Conservation (phyloP, 1,140 invertebrate species). For the Euwallacea similis region DNA sequence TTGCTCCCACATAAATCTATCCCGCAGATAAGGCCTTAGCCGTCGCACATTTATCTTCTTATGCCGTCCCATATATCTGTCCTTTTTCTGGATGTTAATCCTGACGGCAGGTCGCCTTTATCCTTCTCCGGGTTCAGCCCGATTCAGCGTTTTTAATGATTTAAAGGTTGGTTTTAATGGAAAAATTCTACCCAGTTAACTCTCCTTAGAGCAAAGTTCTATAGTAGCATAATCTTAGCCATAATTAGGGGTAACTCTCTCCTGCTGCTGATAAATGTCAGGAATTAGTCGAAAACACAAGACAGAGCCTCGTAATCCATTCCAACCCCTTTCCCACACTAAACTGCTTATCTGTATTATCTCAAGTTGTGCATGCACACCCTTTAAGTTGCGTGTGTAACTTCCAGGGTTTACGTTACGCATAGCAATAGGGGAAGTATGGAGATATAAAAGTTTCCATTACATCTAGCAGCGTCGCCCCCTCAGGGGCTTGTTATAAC, state of each 20-base stretch:
- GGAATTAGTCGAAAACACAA: slow-evolving; percentile 7
- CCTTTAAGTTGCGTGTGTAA: slow-evolving; percentile 10
- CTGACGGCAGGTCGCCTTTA: slow-evolving; percentile 39
- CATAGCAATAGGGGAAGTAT: slow-evolving; percentile 3
- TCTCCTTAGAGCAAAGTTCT: too few relatives aligned
- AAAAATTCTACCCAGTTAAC: neutral
- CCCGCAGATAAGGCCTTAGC: slow-evolving; percentile 37
- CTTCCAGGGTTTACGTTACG: slow-evolving; percentile 1
- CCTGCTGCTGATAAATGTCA: slow-evolving; percentile 4
- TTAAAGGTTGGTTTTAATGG: slow-evolving; percentile 31
- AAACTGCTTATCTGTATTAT: slow-evolving; percentile 26
- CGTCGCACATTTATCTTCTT: slow-evolving; percentile 43
- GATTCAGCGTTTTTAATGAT: slow-evolving; percentile 44
- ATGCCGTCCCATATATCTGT: slow-evolving; percentile 42
- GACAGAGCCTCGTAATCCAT: neutral
- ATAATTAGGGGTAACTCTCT: too few relatives aligned
- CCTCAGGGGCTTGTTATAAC: too few relatives aligned
- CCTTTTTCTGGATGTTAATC: slow-evolving; percentile 43
- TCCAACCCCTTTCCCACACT: slow-evolving; percentile 8
- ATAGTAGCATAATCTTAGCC: too few relatives aligned
- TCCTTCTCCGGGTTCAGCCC: slow-evolving; percentile 25
- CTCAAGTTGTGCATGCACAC: slow-evolving; percentile 19
- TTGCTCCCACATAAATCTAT: slow-evolving; percentile 42
- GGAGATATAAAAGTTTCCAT: too few relatives aligned
- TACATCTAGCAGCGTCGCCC: too few relatives aligned